A percentile compares a stretch with the other conserved stretches of the same genome.
Evolutionary conservation across 2,888 invertebrate species (phyloP).

Genomic region (Operophtera brumata): DNA sequence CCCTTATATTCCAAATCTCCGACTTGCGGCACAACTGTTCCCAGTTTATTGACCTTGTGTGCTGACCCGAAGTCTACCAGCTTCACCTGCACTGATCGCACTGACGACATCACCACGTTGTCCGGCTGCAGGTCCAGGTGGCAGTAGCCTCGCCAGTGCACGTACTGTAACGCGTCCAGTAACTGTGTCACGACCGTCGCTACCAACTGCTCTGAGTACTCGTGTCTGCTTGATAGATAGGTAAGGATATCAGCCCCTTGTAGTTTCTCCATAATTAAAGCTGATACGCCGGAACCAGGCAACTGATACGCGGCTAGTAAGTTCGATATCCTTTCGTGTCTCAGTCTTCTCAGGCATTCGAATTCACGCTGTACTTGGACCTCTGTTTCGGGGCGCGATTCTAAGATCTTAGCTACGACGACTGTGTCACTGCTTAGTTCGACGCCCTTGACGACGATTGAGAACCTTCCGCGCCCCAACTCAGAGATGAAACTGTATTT

Average conservation of each 20-base stretch:
- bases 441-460: constrained; percentile 88
- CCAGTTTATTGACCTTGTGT: constrained; percentile 89
- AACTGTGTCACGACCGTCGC: constrained; percentile 92
- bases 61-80: constrained; percentile 96
- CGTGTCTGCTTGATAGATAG: constrained; percentile 92
- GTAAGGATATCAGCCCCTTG: constrained; percentile 96
- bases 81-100: constrained; percentile 92
- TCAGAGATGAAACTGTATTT: constrained; percentile 93
- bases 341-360: constrained; percentile 88
- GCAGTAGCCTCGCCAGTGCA: constrained; percentile 96
- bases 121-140: constrained; percentile 96
- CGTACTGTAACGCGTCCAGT: constrained; percentile 93
- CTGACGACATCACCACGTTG: constrained; percentile 95
- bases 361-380: constrained; percentile 88
- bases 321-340: constrained; percentile 93
- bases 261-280: constrained; percentile 89
- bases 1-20: constrained; percentile 89
- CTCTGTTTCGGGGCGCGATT: constrained; percentile 83
- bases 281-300: constrained; percentile 84
- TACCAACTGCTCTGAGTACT: constrained; percentile 96
- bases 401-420: constrained; percentile 91
- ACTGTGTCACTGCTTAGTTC: constrained; percentile 87
- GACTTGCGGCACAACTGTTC: constrained; percentile 84
- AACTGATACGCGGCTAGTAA: constrained; percentile 86
- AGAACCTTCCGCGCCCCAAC: constrained; percentile 91